Conservation (phyloP, 2,888 invertebrate genomes). For the Rhagonycha lutea region DNA sequence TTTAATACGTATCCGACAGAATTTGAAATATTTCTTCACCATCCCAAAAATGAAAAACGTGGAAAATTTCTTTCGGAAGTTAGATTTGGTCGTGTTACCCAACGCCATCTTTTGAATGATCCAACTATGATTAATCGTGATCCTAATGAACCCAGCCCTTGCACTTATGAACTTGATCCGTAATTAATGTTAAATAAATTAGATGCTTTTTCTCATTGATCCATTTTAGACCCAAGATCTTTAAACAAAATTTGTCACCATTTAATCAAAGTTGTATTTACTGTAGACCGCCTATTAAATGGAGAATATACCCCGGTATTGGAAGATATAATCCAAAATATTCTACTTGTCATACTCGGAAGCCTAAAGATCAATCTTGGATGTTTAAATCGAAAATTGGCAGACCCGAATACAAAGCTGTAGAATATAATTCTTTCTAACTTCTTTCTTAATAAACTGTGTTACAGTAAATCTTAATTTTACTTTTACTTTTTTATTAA, state of each 20-base stretch:
- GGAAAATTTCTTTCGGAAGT: conserved; percentile 45
- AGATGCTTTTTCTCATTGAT: neutral
- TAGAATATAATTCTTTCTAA: conserved; percentile 34
- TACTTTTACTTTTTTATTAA: neutral
- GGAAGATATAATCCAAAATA: conserved; percentile 46
- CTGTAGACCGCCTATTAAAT: conserved; percentile 41
- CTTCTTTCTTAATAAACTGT: neutral
- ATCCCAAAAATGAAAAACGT: conserved; percentile 38
- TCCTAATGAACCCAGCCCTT: conserved; percentile 60
- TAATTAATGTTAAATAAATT: conserved; percentile 2
- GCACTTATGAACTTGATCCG: conserved; percentile 47
- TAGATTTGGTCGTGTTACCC: conserved; percentile 53
- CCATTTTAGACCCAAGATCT: conserved; percentile 19
- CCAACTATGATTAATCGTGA: conserved; percentile 57
- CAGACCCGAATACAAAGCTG: conserved; percentile 37
- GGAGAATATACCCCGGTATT: conserved; percentile 49
- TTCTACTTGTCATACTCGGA: conserved; percentile 34
- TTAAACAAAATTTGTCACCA: conserved; percentile 33
- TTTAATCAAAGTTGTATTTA: conserved; percentile 44
- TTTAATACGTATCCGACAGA: conserved; percentile 42
- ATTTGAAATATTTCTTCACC: conserved; percentile 43
- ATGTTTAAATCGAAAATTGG: conserved; percentile 45
- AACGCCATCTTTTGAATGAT: conserved; percentile 58
- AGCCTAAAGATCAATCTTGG: conserved; percentile 40
- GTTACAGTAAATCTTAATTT: neutral